These are phyloP conservation scores for Junonia oenone DNA, from an alignment of 2,888 invertebrate species.

Conservation along the genomic window DNA sequence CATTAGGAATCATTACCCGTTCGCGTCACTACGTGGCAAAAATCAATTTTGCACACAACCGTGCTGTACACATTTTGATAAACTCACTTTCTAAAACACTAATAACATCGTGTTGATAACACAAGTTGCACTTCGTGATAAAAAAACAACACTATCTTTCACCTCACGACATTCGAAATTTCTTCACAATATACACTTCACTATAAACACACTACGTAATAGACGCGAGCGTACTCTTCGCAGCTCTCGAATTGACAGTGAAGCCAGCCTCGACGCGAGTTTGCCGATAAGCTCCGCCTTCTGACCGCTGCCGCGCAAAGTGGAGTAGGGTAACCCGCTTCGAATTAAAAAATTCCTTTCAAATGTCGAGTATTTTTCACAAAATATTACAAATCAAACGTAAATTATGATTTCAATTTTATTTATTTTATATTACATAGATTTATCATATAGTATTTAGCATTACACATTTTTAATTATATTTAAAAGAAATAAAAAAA, in stretches of 20 bases:
- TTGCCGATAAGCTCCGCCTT: conserved; percentile 80
- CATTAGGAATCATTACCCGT: conserved; percentile 89
- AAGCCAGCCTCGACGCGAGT: conserved; percentile 76
- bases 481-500: too few species aligned
- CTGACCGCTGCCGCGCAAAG: conserved; percentile 80
- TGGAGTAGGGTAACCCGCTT: conserved; percentile 63
- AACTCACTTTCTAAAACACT: conserved; percentile 61
- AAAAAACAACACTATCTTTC: conserved; percentile 69
- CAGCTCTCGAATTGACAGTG: conserved; percentile 79
- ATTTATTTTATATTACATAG: too few species aligned
- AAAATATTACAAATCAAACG: not conserved
- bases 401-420: not conserved
- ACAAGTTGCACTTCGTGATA: conserved; percentile 58
- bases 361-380: too few species aligned
- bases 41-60: conserved; percentile 77
- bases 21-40: conserved; percentile 81
- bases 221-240: conserved; percentile 75
- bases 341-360: conserved; percentile 2
- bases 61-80: conserved; percentile 76
- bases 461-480: too few species aligned
- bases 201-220: conserved; percentile 76
- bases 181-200: conserved; percentile 75
- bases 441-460: too few species aligned
- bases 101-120: conserved; percentile 62
- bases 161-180: conserved; percentile 76